A percentile compares a stretch with the other conserved stretches of the same genome.
These are phyloP conservation scores for Diarsia rubi DNA, from an alignment of 2,888 invertebrate species.

Conservation along the genomic window DNA sequence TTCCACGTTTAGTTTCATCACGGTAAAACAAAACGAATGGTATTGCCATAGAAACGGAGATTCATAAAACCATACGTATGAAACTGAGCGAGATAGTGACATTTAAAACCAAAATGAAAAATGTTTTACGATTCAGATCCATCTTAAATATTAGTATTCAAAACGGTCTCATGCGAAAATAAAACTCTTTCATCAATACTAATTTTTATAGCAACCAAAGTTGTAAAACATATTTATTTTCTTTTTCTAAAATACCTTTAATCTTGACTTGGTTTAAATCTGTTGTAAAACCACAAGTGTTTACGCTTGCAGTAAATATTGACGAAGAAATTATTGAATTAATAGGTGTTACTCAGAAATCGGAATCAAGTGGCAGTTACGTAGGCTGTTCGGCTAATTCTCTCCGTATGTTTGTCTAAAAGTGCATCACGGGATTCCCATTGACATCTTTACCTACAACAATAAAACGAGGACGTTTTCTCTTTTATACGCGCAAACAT, in stretches of 20 bases:
- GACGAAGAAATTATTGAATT: constrained; percentile 46
- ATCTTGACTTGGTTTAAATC: constrained; percentile 52
- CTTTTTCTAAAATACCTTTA: constrained; percentile 57
- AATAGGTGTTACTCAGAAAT: constrained; percentile 35
- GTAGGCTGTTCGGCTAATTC: constrained; percentile 9
- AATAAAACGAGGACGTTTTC: constrained; percentile 12
- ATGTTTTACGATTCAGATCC: constrained; percentile 48
- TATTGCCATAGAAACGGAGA: constrained; percentile 34
- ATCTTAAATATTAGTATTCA: constrained; percentile 41
- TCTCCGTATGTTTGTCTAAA: constrained; percentile 18
- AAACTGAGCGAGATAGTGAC: constrained; percentile 35
- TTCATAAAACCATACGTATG: constrained; percentile 29
- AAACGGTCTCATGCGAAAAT: constrained; percentile 43
- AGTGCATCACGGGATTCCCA: constrained; percentile 34
- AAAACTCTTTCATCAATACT: constrained; percentile 59
- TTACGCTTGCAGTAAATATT: constrained; percentile 55
- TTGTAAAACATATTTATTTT: constrained; percentile 57
- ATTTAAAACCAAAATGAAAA: constrained; percentile 48
- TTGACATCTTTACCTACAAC: constrained; percentile 25
- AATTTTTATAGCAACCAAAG: constrained; percentile 49
- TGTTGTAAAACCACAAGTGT: constrained; percentile 24
- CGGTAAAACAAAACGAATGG: constrained; percentile 46
- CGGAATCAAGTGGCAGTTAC: constrained; percentile 18
- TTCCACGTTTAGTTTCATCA: constrained; percentile 56
- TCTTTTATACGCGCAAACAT: constrained; percentile 16